Evolutionary conservation across 2,113 vertebrate genomes (phyloP), one percentile per base, ranked within the genome.

Genomic region (Ibidorhyncha struthersii): DNA sequence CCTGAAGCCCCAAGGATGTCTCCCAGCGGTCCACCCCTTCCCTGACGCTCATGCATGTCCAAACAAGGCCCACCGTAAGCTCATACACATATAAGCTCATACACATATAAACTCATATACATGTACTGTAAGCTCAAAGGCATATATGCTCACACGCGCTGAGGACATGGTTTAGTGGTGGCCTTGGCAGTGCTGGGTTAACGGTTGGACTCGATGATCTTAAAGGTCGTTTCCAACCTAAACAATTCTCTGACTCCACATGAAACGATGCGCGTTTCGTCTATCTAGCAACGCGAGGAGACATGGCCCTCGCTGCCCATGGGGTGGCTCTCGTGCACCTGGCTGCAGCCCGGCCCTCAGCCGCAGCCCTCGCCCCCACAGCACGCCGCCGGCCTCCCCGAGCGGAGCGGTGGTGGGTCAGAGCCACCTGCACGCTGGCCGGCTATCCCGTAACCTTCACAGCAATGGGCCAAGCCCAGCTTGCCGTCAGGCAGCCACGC

Each of bases 221-320:
- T 15, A 21, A 13, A 63, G 61, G 38, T 27, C 26, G 18, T 20
- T 65, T 30, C 40, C 40, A 43, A 30, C 12, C 18, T 43, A 43
- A 41, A 30, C 12, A 10, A 20, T 56, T 56, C 55, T 55, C 29
- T 6, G 18, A 30, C 9, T 30, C 40, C 14, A 20, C 1, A 4
- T 2, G 16, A 23, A 45, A n/a, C 2, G 2, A 14, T 1, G 0
- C 1, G 5, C 2, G 20, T 10, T 40, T n/a, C 43, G 16, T 2
- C 36, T 10, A 8, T 41, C 23, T 7, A 36, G 26, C 2, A 5
- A 29, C 25, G 5, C 1, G 3, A 53, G 10, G 14, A 8, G 21
- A 12, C 7, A 3, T 34, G 20, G n/a, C 20, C 30, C 43, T 45
- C 2, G 1, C 19, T 13, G 10, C 38, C 43, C 19, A 1, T 0